These are phyloP conservation scores for Eupristina koningsbergeri DNA, from an alignment of 1,140 invertebrate species.

Conservation along the genomic window DNA sequence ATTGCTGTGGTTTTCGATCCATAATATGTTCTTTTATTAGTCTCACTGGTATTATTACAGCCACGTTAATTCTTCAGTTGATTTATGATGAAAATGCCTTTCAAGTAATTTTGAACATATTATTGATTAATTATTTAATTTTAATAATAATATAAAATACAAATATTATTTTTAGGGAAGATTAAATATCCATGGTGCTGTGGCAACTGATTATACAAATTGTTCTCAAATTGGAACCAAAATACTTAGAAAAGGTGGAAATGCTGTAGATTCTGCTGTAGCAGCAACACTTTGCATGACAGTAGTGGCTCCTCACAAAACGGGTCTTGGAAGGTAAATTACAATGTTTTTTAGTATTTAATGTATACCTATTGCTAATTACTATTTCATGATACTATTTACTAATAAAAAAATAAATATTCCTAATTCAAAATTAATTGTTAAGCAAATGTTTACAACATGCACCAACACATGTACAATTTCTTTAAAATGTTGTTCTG, in stretches of 20 bases:
- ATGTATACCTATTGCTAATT: too few relatives aligned
- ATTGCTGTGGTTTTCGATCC: slow-evolving; percentile 69
- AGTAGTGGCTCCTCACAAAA: slow-evolving; percentile 79
- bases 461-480: too few relatives aligned
- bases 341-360: too few relatives aligned
- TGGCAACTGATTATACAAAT: slow-evolving; percentile 80
- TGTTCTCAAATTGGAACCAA: slow-evolving; percentile 82
- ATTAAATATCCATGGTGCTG: slow-evolving; percentile 80
- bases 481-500: too few relatives aligned
- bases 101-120: slow-evolving; percentile 70
- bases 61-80: slow-evolving; percentile 79
- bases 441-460: too few relatives aligned
- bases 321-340: slow-evolving; percentile 82
- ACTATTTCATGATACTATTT: too few relatives aligned
- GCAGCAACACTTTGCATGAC: slow-evolving; percentile 80
- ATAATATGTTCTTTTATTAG: slow-evolving; percentile 72
- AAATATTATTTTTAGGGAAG: slow-evolving; percentile 52
- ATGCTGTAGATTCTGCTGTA: slow-evolving; percentile 81
- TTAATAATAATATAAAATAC: slow-evolving; percentile 11
- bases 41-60: slow-evolving; percentile 79
- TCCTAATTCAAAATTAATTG: too few relatives aligned
- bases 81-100: slow-evolving; percentile 76
- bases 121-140: not conserved
- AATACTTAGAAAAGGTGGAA: slow-evolving; percentile 79
- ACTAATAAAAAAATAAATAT: too few relatives aligned